Percentiles rank a stretch among this genome's conserved stretches.
Evolutionary conservation across 2,113 vertebrate species (phyloP).

Genomic region (Pomatostomus ruficeps): DNA sequence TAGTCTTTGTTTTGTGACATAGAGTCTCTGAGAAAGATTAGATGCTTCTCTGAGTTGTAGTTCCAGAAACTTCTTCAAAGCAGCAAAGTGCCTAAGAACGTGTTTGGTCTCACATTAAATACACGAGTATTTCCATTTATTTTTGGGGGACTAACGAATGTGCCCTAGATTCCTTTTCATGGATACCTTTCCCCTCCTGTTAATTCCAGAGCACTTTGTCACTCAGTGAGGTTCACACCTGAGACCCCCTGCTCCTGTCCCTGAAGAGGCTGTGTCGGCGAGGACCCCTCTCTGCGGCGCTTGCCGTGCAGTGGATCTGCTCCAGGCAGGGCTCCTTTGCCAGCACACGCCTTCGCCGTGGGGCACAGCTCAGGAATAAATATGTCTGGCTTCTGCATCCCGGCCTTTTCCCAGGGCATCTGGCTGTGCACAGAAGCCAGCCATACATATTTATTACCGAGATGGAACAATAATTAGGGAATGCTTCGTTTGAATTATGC

Average conservation of each 20-base stretch:
- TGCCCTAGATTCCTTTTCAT: not conserved
- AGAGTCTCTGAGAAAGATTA: not conserved
- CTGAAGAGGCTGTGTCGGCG: not conserved
- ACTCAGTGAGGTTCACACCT: not conserved
- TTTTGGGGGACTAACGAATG: not conserved
- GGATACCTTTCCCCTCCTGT: rapidly evolving
- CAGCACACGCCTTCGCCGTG: rapidly evolving
- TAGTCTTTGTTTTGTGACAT: not conserved
- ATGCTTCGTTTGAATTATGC: not conserved
- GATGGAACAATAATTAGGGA: conserved; percentile 4
- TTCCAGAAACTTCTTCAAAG: not conserved
- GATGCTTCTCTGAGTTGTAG: not conserved
- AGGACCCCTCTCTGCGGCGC: not conserved
- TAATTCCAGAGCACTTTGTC: not conserved
- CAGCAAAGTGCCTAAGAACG: not conserved
- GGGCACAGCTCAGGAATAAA: not conserved
- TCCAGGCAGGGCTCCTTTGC: not conserved
- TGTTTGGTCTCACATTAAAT: not conserved
- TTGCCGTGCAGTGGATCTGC: not conserved
- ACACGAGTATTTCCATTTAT: not conserved
- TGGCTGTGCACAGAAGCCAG: not conserved
- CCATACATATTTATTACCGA: conserved; percentile 4
- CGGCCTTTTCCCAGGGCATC: not conserved
- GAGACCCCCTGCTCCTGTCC: not conserved
- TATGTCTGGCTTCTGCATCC: not conserved